Evolutionary conservation across 2,113 vertebrate genomes (phyloP), one percentile per base, ranked within the genome.

Genomic region (Nerophis lumbriciformis): DNA sequence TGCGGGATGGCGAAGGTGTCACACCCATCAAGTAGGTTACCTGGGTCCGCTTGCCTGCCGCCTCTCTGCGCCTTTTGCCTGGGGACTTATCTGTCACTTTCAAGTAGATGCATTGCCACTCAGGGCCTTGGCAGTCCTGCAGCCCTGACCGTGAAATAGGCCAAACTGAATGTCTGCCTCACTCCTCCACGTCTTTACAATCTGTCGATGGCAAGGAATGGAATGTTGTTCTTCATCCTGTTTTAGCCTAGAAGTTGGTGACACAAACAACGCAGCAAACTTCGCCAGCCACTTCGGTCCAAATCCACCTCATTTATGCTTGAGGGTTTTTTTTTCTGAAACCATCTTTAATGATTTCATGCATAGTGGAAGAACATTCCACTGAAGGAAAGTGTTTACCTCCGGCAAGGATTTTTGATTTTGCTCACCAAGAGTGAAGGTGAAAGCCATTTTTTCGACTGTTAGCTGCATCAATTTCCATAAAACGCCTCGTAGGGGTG

Each of bases 71-170:
- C 80, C 72, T 90, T 87, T 89, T 85, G 89, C 91, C 89, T 87
- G 75, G 90, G 89, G 90, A 91, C 88, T 87, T 83, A 85, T 89
- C 90, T 92, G 90, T 92, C 91, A 91, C 89, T 89, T 91, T 90
- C 87, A 85, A 87, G 87, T 82, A 88, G 88, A 90, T 76, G 88
- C 87, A 83, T 90, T 89, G 91, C 88, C 89, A 90, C 89, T 92
- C 89, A 90, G 80, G 84, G 86, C 85, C 83, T 86, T 69, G 79
- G 71, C 85, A 73, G 83, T 88, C 75, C 85, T 71, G 75, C 77
- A 83, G 85, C 83, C 11, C 87, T 90, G 87, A 89, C 90, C 88
- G 85, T 88, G 88, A 92, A 92, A 91, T 91, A 90, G 90, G 88
- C 90, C 89, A 92, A 90, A 87, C 88, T 90, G 89, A 83, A 89